phyloP scores from a whole-genome alignment of 2,797 vertebrate genomes.

The Rhinoraja longicauda region DNA sequence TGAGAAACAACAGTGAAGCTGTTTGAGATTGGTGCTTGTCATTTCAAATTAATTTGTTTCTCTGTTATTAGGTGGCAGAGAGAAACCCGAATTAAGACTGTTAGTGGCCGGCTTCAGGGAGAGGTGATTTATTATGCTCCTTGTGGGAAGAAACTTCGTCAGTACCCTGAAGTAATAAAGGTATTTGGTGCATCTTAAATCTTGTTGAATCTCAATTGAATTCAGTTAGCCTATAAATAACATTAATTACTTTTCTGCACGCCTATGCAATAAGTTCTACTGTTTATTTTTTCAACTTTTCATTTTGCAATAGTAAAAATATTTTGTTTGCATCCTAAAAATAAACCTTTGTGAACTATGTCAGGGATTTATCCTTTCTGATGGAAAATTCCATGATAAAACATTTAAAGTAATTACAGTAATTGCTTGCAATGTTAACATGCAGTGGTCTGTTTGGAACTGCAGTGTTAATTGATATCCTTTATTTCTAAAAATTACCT shows the following conservation, averaged over 20 bases:
- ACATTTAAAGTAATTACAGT: background rate
- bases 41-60: background rate
- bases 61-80: conserved; percentile 76
- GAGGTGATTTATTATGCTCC: conserved; percentile 88
- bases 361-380: background rate
- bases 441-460: background rate
- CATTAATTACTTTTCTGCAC: background rate
- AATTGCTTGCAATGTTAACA: background rate
- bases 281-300: background rate
- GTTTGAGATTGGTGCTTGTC: background rate
- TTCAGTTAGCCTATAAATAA: background rate
- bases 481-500: background rate
- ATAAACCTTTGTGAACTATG: background rate
- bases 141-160: conserved; percentile 88
- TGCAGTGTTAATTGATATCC: background rate
- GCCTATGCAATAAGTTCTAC: background rate
- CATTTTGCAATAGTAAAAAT: background rate
- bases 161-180: conserved; percentile 92
- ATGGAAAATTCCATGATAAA: background rate
- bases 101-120: conserved; percentile 78
- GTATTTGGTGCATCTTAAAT: conserved; percentile 53
- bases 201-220: background rate
- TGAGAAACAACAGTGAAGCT: background rate
- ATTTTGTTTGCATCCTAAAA: background rate
- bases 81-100: conserved; percentile 79